These are phyloP conservation scores for Cherax quadricarinatus DNA, from an alignment of 1,140 invertebrate species.

Conservation along the genomic window DNA sequence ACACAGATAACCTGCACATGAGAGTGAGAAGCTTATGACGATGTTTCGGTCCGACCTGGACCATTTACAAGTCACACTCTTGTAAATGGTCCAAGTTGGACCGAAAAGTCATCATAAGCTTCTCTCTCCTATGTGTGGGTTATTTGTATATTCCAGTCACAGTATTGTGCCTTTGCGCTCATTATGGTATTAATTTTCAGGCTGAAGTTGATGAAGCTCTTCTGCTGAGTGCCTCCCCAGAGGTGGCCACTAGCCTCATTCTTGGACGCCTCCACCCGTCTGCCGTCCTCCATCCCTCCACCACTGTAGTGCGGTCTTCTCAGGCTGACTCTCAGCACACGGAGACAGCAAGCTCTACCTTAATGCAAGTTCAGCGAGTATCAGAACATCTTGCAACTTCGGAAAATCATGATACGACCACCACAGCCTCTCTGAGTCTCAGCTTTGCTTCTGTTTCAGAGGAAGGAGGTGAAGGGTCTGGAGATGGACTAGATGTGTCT, in stretches of 20 bases:
- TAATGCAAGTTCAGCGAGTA: neutral
- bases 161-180: too few species aligned
- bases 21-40: too few species aligned
- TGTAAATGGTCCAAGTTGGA: too few species aligned
- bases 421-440: constrained; percentile 48
- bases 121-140: too few species aligned
- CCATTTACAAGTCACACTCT: too few species aligned
- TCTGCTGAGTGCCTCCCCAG: constrained; percentile 36
- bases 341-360: constrained; percentile 11
- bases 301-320: neutral
- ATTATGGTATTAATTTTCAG: constrained; percentile 16
- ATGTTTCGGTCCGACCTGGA: too few species aligned
- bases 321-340: constrained; percentile 2
- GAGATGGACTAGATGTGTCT: constrained; percentile 33
- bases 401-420: constrained; percentile 43
- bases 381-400: neutral
- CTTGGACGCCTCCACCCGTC: constrained; percentile 46
- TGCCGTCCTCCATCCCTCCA: constrained; percentile 14
- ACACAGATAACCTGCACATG: too few species aligned
- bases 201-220: constrained; percentile 49
- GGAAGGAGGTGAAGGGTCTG: constrained; percentile 31
- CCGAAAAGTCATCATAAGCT: too few species aligned
- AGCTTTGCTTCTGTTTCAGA: constrained; percentile 44
- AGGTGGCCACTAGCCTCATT: constrained; percentile 57
- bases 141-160: too few species aligned